Base-by-base conservation (phyloP, 1,140 invertebrate species). In the Ostrea denselamellosa region DNA sequence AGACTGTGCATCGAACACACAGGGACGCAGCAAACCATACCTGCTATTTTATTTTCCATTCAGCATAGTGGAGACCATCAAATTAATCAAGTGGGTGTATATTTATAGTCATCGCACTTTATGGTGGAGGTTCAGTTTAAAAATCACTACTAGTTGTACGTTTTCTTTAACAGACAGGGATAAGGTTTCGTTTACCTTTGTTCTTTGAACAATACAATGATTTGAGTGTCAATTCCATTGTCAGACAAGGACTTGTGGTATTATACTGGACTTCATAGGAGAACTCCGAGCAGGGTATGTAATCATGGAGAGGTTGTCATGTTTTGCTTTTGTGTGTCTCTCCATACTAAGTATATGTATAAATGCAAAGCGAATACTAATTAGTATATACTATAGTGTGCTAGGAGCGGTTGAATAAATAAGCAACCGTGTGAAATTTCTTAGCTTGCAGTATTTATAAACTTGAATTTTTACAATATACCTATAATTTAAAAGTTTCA, bases 101-200 rank as follows among this genome's bases (percentile, higher is more conserved):
- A 19, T 62, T 62, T 62, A 62, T 19, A 62, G 56, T 62, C 17
- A 9, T 56, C 14, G 14, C 54, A 56, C 14, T 62, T 62, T 62
- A 62, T n/a, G n/a, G 10, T 58, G 56, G 17, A 7, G 56, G n/a
- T 7, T 62, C 56, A 62, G 56, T 62, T 62, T 62, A 62, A 62
- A 62, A 62, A 62, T n/a, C 56, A 62, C 56, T n/a, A 14, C 56
- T 44, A 62, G 56, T 62, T 19, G n/a, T 19, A 62, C n/a, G 56
- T 62, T 62, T 62, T 19, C 56, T 17, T 62, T 62, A 62, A 12
- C 2, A 17, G 56, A 7, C 17, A 62, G 5, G 56, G 56, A n/a
- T 62, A 62, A 62, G n/a, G n/a, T 62, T 62, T 62, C 56, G n/a
- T 62, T 62, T 62, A 62, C 19, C 56, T 62, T 62, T 62, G 56